Percentiles rank a stretch among this genome's conserved stretches.
Evolutionary conservation across 2,888 invertebrate species (phyloP).

Genomic region (Limnephilus rhombicus): DNA sequence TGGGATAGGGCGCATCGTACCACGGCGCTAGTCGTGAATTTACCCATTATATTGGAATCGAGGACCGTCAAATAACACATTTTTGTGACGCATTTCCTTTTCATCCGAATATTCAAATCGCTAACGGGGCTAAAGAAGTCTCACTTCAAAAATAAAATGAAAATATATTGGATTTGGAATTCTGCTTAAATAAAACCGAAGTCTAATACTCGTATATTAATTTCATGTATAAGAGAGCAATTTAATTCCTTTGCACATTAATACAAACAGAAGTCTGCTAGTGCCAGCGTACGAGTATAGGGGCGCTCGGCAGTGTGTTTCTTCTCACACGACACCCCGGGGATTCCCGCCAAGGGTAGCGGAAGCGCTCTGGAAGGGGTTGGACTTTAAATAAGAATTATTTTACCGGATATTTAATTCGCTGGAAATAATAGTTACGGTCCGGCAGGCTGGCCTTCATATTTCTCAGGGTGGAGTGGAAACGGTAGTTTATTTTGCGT

Average conservation of each 20-base stretch:
- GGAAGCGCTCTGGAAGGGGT: constrained; percentile 26
- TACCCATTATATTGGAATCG: too few species aligned
- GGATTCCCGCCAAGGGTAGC: constrained; percentile 23
- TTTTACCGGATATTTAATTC: constrained; percentile 62
- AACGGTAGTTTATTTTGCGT: neutral
- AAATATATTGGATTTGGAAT: neutral
- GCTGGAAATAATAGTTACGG: constrained; percentile 38
- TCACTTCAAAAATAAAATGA: neutral
- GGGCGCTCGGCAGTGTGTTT: constrained; percentile 1
- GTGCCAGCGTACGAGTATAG: neutral
- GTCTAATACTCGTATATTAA: neutral
- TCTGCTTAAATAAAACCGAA: neutral
- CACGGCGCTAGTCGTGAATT: too few species aligned
- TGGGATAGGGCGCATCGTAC: too few species aligned
- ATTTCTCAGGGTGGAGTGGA: neutral
- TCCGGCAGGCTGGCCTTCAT: constrained; percentile 22
- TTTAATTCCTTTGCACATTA: neutral
- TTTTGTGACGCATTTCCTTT: too few species aligned
- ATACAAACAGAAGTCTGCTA: neutral
- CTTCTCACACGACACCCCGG: constrained; percentile 26
- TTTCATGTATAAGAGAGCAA: neutral
- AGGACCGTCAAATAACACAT: too few species aligned
- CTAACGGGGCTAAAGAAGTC: too few species aligned
- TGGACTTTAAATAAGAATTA: constrained; percentile 62
- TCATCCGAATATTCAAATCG: too few species aligned